These are phyloP conservation scores for Ooceraea biroi DNA, from an alignment of 1,140 invertebrate species.

Conservation along the genomic window DNA sequence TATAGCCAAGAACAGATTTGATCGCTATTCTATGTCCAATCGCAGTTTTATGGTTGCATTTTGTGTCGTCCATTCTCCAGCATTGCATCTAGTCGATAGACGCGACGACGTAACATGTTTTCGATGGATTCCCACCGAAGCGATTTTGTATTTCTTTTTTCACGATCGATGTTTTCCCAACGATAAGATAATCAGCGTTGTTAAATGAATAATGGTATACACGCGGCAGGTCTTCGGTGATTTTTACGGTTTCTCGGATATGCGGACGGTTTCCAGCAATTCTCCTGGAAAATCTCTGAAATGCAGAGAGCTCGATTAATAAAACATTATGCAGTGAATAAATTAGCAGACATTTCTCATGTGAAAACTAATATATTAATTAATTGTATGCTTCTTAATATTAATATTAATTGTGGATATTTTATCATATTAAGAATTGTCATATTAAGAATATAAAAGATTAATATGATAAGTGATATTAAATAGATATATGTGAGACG, in stretches of 20 bases:
- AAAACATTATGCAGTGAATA: background rate
- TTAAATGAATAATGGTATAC: constrained; percentile 12
- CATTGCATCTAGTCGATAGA: constrained; percentile 20
- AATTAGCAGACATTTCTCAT: background rate
- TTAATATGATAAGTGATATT: no score
- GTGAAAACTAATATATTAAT: background rate
- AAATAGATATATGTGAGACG: no score
- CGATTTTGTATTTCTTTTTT: background rate
- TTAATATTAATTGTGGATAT: background rate
- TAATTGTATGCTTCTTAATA: background rate
- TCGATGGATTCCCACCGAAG: background rate
- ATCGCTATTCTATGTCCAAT: no score
- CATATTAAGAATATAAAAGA: no score
- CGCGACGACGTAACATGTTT: constrained; percentile 2
- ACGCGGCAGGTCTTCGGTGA: background rate
- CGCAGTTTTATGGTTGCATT: constrained; percentile 12
- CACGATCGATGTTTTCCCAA: background rate
- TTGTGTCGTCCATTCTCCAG: background rate
- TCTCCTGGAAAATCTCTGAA: background rate
- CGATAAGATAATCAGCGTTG: background rate
- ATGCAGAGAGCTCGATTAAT: background rate
- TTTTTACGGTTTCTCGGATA: background rate
- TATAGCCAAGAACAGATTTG: background rate
- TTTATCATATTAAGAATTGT: no score
- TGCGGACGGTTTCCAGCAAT: background rate